These are phyloP conservation scores for Collichthys lucidus DNA, from an alignment of 2,113 vertebrate species.

Conservation along the genomic window DNA sequence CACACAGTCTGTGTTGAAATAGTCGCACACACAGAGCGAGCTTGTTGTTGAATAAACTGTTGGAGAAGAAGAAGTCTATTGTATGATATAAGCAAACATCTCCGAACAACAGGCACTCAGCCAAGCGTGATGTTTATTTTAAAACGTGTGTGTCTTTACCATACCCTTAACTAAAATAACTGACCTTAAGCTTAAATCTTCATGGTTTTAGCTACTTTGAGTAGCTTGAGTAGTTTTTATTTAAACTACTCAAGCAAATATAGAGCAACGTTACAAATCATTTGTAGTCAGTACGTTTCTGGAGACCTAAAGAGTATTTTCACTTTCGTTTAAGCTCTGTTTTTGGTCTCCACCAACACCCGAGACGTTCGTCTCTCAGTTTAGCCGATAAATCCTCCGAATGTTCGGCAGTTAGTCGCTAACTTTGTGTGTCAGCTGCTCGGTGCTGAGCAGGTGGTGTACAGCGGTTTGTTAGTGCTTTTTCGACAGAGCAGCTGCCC, in stretches of 20 bases:
- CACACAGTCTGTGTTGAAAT: conserved; percentile 7
- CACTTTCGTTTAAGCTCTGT: neutral
- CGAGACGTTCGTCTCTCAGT: neutral
- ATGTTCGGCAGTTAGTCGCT: neutral
- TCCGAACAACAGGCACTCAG: neutral
- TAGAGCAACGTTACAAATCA: neutral
- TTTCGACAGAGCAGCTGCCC: no score
- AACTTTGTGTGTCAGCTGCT: neutral
- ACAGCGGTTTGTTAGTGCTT: neutral
- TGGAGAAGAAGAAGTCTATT: neutral
- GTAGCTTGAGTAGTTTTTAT: no score
- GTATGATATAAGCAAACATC: neutral
- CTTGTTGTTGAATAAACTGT: neutral
- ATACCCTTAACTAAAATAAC: neutral
- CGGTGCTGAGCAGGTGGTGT: no score
- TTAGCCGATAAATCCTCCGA: neutral
- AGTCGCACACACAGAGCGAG: neutral
- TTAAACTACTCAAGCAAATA: neutral
- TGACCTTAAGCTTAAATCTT: no score
- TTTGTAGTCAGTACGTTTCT: neutral
- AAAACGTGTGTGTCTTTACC: neutral
- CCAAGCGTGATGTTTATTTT: neutral
- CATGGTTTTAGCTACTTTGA: neutral
- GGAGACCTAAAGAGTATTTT: neutral
- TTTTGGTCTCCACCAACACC: neutral